A percentile compares a stretch with the other conserved stretches of the same genome.
These are phyloP conservation scores for Lophura nycthemera DNA, from an alignment of 2,113 vertebrate genomes.

Conservation along the genomic window DNA sequence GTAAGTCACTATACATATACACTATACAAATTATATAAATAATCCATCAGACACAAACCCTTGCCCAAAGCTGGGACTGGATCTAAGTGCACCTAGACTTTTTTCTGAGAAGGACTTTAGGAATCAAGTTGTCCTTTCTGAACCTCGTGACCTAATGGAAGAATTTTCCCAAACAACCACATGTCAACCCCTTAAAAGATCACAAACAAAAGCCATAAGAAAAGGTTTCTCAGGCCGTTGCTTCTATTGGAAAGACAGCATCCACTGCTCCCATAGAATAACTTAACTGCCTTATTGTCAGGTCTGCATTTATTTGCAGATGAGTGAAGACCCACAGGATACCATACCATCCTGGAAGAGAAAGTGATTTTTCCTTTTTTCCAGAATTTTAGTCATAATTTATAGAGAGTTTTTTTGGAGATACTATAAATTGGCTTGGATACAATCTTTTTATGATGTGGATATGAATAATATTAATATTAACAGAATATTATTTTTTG, in stretches of 20 bases:
- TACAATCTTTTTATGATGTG: neutral
- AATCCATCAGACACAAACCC: too few relatives aligned
- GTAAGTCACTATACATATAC: too few relatives aligned
- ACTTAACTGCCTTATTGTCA: neutral
- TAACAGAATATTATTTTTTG: neutral
- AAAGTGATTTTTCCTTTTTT: neutral
- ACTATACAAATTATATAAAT: too few relatives aligned
- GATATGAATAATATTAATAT: neutral
- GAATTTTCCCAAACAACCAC: too few relatives aligned
- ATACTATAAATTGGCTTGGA: neutral
- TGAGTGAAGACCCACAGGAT: neutral
- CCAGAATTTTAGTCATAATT: neutral
- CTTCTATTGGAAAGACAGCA: neutral
- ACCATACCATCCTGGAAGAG: neutral
- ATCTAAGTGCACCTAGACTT: neutral
- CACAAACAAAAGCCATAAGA: too few relatives aligned
- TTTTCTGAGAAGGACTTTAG: neutral
- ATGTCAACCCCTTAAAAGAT: too few relatives aligned
- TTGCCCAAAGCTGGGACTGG: too few relatives aligned
- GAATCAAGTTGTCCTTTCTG: too few relatives aligned
- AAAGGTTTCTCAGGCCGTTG: neutral
- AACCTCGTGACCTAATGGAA: too few relatives aligned
- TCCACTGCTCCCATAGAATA: neutral
- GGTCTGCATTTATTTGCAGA: neutral
- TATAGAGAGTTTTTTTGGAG: neutral